These are phyloP conservation scores for Myotis yumanensis DNA, from an alignment of 2,113 vertebrate species.

Conservation along the genomic window DNA sequence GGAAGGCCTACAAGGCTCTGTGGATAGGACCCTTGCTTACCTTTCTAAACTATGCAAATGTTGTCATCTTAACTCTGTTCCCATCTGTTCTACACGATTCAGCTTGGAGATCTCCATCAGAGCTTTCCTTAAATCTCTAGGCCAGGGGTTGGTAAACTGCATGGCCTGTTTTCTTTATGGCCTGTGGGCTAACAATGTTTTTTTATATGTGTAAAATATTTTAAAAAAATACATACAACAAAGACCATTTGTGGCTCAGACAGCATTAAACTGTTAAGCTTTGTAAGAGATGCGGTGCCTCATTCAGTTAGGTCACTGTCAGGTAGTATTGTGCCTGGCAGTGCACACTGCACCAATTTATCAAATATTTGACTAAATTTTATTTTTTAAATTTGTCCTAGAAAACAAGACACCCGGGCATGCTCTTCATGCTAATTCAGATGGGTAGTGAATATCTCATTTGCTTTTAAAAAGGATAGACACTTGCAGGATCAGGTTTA, in stretches of 20 bases:
- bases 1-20: background rate
- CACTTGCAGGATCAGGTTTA: constrained; percentile 33
- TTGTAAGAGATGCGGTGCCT: background rate
- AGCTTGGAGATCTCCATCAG: background rate
- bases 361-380: background rate
- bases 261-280: background rate
- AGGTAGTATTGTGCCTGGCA: background rate
- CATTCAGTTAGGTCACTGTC: background rate
- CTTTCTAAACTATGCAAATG: background rate
- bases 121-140: background rate
- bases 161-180: background rate
- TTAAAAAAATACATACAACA: background rate
- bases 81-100: background rate
- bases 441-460: background rate
- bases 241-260: background rate
- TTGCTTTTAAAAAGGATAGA: constrained; percentile 24
- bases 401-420: constrained; percentile 8
- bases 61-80: background rate
- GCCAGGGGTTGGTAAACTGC: background rate
- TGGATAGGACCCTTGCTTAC: background rate
- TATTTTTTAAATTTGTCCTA: background rate
- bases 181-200: background rate
- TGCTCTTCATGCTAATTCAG: background rate
- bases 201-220: background rate
- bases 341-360: background rate